These are phyloP conservation scores for Cichladusa arquata DNA, from an alignment of 2,113 vertebrate genomes.

Conservation along the genomic window DNA sequence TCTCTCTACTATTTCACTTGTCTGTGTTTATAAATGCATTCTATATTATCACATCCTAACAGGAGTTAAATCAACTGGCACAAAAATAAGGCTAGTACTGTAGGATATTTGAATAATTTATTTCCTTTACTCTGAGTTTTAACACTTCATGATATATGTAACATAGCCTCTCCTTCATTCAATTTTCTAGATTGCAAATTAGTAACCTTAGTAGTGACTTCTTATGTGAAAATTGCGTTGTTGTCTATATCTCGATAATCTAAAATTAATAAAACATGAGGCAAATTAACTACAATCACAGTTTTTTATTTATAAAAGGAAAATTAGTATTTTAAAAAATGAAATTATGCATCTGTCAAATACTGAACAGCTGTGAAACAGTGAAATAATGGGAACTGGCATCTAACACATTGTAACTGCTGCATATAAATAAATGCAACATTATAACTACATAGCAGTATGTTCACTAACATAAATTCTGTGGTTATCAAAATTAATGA, in stretches of 20 bases:
- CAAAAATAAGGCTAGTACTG: not conserved
- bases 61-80: not conserved
- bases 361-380: not conserved
- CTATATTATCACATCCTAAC: not conserved
- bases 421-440: not conserved
- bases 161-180: not conserved
- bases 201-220: not conserved
- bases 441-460: not conserved
- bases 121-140: not conserved
- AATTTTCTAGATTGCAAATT: not conserved
- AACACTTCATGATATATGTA: not conserved
- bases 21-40: not conserved
- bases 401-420: not conserved
- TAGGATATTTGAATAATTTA: not conserved
- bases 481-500: slow-evolving; percentile 39
- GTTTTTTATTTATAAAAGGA: not conserved
- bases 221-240: not conserved
- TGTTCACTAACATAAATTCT: slow-evolving; percentile 6
- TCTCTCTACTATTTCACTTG: not conserved
- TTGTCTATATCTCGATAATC: not conserved
- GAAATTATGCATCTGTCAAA: not conserved
- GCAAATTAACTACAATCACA: not conserved
- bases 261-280: not conserved
- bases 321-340: not conserved
- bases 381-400: not conserved